These are phyloP conservation scores for Bradypodion ventrale DNA, from an alignment of 2,797 vertebrate genomes.

Conservation along the genomic window DNA sequence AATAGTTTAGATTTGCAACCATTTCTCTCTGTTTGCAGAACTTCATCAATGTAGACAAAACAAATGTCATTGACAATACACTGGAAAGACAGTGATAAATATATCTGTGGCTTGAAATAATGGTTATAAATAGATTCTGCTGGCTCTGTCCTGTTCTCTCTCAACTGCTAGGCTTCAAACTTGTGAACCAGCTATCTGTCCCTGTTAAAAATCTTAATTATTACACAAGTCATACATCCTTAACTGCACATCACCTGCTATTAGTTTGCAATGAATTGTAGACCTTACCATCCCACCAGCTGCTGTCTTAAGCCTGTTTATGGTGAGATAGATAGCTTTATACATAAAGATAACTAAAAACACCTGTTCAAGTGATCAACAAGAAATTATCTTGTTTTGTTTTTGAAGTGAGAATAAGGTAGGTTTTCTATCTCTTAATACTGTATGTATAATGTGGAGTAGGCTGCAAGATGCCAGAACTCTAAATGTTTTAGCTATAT, in stretches of 20 bases:
- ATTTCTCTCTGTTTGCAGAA: neutral
- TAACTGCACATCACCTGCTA: neutral
- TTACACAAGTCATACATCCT: neutral
- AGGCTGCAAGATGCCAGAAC: neutral
- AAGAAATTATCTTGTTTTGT: neutral
- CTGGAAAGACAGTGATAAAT: neutral
- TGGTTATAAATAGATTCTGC: neutral
- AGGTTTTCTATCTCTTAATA: neutral
- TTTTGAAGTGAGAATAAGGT: neutral
- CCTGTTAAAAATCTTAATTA: neutral
- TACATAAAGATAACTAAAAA: neutral
- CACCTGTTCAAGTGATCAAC: neutral
- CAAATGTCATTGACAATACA: neutral
- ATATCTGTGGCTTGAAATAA: neutral
- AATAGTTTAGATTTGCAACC: neutral
- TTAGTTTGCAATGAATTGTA: neutral
- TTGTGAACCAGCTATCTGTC: neutral
- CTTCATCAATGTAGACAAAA: neutral
- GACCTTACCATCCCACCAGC: neutral
- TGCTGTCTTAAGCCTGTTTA: neutral
- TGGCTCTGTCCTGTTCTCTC: no score
- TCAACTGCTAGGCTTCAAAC: no score
- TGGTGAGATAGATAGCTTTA: neutral
- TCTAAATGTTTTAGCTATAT: neutral
- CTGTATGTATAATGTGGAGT: neutral